Evolutionary conservation across 2,888 invertebrate species (phyloP).

Genomic region (Cephus nigrinus): DNA sequence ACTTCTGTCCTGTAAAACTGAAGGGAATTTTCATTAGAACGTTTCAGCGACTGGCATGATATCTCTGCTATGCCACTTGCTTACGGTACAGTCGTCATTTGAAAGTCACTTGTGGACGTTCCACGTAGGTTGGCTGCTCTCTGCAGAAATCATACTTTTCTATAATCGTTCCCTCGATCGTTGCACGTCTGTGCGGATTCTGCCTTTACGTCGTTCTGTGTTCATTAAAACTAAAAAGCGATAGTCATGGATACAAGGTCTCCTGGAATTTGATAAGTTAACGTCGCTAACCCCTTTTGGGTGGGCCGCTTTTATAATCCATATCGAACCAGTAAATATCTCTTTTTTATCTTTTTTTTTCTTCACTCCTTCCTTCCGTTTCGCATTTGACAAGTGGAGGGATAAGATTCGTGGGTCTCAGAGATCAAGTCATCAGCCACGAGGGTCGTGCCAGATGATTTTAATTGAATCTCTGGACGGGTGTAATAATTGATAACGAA

Average conservation of each 20-base stretch:
- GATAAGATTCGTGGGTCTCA: background rate
- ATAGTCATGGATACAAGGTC: background rate
- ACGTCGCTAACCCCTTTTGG: background rate
- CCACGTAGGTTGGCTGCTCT: background rate
- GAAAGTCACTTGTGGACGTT: background rate
- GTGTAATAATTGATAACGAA: background rate
- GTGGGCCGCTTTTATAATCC: background rate
- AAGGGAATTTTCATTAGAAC: constrained; percentile 2
- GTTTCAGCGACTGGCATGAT: background rate
- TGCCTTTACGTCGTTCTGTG: background rate
- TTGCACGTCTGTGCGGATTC: background rate
- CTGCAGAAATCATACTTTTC: background rate
- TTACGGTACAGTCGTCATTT: background rate
- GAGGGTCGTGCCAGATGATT: background rate
- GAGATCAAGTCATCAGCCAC: background rate
- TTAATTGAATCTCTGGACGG: background rate
- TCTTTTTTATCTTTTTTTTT: background rate
- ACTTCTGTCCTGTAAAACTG: background rate
- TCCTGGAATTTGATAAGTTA: background rate
- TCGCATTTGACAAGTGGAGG: background rate
- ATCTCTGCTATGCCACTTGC: background rate
- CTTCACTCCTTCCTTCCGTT: background rate
- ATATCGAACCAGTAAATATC: background rate
- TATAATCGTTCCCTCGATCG: background rate
- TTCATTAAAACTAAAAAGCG: background rate